Percentiles rank a stretch among this genome's conserved stretches.
Evolutionary conservation across 2,888 invertebrate genomes (phyloP).

Genomic region (Icerya purchasi): DNA sequence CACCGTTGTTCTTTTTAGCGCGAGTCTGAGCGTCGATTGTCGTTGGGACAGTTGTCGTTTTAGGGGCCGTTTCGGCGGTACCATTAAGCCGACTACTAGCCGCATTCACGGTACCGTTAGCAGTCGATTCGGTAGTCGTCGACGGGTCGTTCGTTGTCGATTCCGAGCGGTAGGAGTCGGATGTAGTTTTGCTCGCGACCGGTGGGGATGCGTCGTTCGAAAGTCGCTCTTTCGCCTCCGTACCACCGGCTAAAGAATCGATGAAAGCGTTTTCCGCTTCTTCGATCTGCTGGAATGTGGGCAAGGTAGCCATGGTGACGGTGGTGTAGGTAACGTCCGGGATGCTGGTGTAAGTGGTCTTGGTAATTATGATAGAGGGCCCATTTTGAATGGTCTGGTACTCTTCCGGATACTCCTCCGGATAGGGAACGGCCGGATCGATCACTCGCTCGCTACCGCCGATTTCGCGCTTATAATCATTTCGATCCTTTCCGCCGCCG

Average conservation of each 20-base stretch:
- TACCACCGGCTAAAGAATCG: background rate
- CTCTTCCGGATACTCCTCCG: constrained; percentile 17
- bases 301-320: constrained; percentile 14
- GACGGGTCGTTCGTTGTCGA: background rate
- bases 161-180: no score
- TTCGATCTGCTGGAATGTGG: constrained; percentile 13
- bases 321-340: constrained; percentile 16
- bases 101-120: background rate
- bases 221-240: background rate
- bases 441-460: background rate
- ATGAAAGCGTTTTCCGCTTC: constrained; percentile 14
- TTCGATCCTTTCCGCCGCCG: background rate
- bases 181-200: background rate
- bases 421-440: constrained; percentile 13
- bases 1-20: no score
- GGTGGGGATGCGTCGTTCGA: background rate
- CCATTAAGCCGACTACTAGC: background rate
- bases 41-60: no score
- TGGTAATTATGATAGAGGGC: constrained; percentile 14
- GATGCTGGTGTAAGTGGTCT: constrained; percentile 15
- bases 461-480: background rate
- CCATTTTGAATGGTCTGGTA: constrained; percentile 16
- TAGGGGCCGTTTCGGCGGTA: background rate
- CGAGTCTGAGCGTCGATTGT: no score
- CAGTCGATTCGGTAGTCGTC: background rate